Evolutionary conservation across 2,797 vertebrate species (phyloP), one percentile per base, ranked within the genome.

Genomic region (Podarcis lilfordi): DNA sequence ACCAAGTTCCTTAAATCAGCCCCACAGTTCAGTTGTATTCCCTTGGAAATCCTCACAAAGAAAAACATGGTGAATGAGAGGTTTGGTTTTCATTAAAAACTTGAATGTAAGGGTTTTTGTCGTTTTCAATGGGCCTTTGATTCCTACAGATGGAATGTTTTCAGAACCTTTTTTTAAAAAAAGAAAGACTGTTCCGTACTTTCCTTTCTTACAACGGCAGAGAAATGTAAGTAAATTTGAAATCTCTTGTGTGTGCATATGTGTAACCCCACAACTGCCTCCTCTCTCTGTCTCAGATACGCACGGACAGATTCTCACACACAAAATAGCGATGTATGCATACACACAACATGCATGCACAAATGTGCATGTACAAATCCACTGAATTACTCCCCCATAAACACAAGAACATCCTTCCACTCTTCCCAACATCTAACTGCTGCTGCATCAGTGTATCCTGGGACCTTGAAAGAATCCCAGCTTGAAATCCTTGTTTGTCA

Each of bases 121-220:
- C 59, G 81, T 91, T 96, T 94, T 97, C 95, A 96, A 96, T 95
- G 95, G 94, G 94, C 92, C 96, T 96, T 97, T 97, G 96, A 97
- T 96, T 96, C 95, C 88, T 89, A 92, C 92, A 92, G 93, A 88
- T 93, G 96, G 96, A 95, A 94, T 93, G 95, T 95, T 96, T 97
- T 95, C 94, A 96, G 96, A 95, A 88, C 93, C 90, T 91, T 84
- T 50, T 64, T 64, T 25, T 25, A 6, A 40, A 86, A 27, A 4
- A 92, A 94, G 94, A 94, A 93, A 7, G 32, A 74, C 32, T 86
- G 90, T 93, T 93, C 94, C 82, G 86, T 89, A 89, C 92, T 93
- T 95, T 94, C 92, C 91, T 91, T 91, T 92, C 95, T 93, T 91
- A 0, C 91, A 94, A 95, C 93, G 68, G 92, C 78, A 66, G 45